Percentiles rank a stretch among this genome's conserved stretches.
These are phyloP conservation scores for Chrosomus eos DNA, from an alignment of 2,797 vertebrate species.

Conservation along the genomic window DNA sequence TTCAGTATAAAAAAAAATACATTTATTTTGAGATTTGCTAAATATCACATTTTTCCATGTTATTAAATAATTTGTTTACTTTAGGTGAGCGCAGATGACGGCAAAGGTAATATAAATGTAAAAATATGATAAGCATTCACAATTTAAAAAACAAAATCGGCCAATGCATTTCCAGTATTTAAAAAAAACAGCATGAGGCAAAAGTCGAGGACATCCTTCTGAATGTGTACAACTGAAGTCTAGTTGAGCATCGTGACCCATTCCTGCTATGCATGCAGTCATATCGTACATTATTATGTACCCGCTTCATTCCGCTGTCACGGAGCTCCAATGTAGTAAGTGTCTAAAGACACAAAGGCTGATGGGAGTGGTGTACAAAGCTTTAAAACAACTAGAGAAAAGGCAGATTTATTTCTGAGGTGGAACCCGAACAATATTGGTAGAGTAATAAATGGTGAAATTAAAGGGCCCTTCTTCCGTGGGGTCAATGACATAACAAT, in stretches of 20 bases:
- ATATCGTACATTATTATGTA: constrained; percentile 39
- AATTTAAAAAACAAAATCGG: neutral
- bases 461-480: constrained; percentile 77
- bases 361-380: constrained; percentile 53
- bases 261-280: neutral
- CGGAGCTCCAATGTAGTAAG: constrained; percentile 45
- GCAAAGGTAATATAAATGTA: neutral
- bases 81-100: neutral
- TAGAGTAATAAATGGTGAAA: constrained; percentile 76
- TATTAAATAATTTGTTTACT: neutral
- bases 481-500: constrained; percentile 83
- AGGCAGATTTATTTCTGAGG: constrained; percentile 61
- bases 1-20: neutral
- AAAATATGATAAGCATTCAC: neutral
- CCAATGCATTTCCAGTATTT: neutral
- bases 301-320: constrained; percentile 31
- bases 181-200: neutral
- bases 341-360: constrained; percentile 50
- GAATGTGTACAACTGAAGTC: neutral
- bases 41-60: neutral
- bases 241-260: neutral
- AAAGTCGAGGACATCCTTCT: neutral
- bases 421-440: constrained; percentile 63
- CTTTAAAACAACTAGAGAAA: constrained; percentile 57
- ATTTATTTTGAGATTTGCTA: neutral